These are phyloP conservation scores for Chaetorhynchus papuensis DNA, from an alignment of 2,113 vertebrate species.

Conservation along the genomic window DNA sequence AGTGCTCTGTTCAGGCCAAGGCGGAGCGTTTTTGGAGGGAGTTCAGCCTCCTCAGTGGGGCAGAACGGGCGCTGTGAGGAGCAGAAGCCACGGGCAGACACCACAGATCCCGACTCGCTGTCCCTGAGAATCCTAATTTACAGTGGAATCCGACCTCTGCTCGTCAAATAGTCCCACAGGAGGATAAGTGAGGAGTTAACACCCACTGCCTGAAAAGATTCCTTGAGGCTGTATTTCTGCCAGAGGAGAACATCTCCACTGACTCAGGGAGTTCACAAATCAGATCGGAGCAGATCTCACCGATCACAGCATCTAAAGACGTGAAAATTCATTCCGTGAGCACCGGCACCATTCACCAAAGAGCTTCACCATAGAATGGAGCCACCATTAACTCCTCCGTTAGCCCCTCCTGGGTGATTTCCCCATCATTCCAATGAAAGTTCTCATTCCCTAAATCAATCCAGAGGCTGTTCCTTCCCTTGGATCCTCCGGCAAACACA, in stretches of 20 bases:
- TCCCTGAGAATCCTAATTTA: fast-evolving
- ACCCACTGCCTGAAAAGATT: fast-evolving
- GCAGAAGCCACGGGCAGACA: not conserved
- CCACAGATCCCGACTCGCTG: fast-evolving
- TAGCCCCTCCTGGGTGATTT: not conserved
- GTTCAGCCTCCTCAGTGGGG: not conserved
- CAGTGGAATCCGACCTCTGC: not conserved
- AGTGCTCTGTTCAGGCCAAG: not conserved
- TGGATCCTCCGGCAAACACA: not conserved
- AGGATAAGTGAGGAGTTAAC: too few relatives aligned
- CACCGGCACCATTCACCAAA: not conserved
- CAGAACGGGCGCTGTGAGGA: not conserved
- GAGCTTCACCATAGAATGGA: fast-evolving
- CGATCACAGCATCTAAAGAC: not conserved
- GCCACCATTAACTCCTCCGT: not conserved
- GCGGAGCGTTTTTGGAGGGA: not conserved
- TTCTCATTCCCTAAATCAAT: fast-evolving
- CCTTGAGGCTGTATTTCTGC: fast-evolving
- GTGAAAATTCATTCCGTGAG: fast-evolving
- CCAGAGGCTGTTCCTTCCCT: not conserved
- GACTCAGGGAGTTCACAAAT: not conserved
- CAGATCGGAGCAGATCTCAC: not conserved
- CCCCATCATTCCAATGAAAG: not conserved
- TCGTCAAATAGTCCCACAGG: fast-evolving
- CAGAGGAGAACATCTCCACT: not conserved